Percentiles rank a stretch among this genome's conserved stretches.
Evolutionary conservation across 1,140 invertebrate genomes (phyloP).

Genomic region (Monomorium pharaonis): DNA sequence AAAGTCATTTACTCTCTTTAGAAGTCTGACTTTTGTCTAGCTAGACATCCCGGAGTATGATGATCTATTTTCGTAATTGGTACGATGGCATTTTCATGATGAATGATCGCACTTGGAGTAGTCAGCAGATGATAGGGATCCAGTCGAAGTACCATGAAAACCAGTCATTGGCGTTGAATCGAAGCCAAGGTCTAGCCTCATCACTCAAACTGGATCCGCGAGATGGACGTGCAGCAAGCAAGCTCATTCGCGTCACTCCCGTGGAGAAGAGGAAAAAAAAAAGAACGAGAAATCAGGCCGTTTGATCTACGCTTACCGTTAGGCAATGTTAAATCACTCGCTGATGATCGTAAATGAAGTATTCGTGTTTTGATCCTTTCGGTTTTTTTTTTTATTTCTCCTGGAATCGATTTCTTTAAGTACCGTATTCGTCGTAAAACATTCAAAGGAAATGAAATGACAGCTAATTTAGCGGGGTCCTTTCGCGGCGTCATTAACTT

Average conservation of each 20-base stretch:
- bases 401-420: conserved; percentile 48
- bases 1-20: neutral
- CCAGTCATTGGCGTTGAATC: conserved; percentile 72
- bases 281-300: conserved; percentile 27
- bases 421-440: conserved; percentile 30
- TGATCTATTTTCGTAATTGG: conserved; percentile 34
- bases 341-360: conserved; percentile 50
- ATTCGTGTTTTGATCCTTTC: neutral
- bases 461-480: conserved; percentile 12
- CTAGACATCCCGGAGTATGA: neutral
- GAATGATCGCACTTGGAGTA: conserved; percentile 7
- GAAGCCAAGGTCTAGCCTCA: conserved; percentile 73
- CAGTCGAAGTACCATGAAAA: conserved; percentile 72
- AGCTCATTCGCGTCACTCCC: neutral
- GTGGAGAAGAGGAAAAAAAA: neutral
- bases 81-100: neutral
- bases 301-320: conserved; percentile 61
- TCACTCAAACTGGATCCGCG: conserved; percentile 71
- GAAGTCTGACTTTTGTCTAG: neutral
- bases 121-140: conserved; percentile 57
- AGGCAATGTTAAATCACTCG: conserved; percentile 29
- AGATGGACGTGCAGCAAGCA: conserved; percentile 14
- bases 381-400: conserved; percentile 45
- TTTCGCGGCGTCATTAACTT: conserved; percentile 28
- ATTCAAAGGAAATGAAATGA: conserved; percentile 25